phyloP scores from a whole-genome alignment of 2,888 invertebrate genomes.

The Drymonia ruficornis region DNA sequence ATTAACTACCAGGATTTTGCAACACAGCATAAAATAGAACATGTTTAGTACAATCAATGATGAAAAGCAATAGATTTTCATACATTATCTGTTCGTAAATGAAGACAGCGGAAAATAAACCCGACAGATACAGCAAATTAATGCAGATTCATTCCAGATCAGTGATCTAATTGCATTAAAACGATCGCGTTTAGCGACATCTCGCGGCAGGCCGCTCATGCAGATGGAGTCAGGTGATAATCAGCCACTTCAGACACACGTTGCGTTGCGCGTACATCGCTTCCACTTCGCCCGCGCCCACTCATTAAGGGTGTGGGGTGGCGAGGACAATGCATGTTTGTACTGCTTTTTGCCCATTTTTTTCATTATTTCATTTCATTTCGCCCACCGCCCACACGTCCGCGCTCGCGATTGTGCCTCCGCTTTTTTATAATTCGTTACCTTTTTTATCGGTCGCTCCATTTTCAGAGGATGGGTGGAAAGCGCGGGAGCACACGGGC shows the following conservation, averaged over 20 bases:
- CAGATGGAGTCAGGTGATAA: conserved; percentile 82
- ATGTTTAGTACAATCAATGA: too few species aligned
- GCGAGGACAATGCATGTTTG: conserved; percentile 84
- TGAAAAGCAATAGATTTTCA: too few species aligned
- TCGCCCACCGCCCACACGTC: conserved; percentile 82
- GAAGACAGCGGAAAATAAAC: background rate
- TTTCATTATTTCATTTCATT: conserved; percentile 85
- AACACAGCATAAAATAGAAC: too few species aligned
- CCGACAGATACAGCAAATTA: background rate
- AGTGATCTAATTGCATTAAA: background rate
- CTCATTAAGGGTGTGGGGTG: conserved; percentile 77
- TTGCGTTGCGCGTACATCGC: conserved; percentile 57
- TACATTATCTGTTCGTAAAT: too few species aligned
- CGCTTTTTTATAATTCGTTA: conserved; percentile 85
- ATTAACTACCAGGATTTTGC: too few species aligned
- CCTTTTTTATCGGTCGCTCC: conserved; percentile 84
- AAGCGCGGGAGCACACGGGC: conserved; percentile 54
- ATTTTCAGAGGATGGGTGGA: conserved; percentile 82
- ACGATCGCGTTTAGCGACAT: conserved; percentile 21
- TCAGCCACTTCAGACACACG: conserved; percentile 76
- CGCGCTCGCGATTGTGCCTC: conserved; percentile 83
- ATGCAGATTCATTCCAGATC: background rate
- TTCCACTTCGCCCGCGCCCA: conserved; percentile 52
- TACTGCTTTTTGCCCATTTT: conserved; percentile 85
- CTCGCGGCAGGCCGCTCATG: conserved; percentile 30